Conservation (phyloP, 2,113 vertebrate genomes). For the Glareola pratincola region DNA sequence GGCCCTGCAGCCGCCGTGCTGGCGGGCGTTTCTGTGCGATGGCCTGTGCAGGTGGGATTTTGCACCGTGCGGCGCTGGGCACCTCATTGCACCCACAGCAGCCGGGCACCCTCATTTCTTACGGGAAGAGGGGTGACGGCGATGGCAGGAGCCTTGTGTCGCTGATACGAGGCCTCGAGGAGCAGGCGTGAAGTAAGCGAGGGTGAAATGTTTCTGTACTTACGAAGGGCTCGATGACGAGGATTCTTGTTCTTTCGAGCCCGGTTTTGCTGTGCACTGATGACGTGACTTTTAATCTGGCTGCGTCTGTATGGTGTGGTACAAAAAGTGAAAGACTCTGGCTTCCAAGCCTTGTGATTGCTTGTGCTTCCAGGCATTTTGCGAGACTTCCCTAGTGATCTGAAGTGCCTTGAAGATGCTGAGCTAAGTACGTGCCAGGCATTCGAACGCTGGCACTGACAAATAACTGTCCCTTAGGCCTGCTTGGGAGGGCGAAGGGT, state of each 20-base stretch:
- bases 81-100: background rate
- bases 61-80: background rate
- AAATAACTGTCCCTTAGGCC: background rate
- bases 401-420: background rate
- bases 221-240: rapidly evolving
- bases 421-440: background rate
- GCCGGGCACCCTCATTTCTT: background rate
- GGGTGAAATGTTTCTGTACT: background rate
- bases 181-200: too few relatives aligned
- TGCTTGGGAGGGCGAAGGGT: background rate
- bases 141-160: background rate
- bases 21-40: too few relatives aligned
- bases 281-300: background rate
- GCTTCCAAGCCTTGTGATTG: background rate
- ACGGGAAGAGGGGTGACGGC: background rate
- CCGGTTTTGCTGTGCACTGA: background rate
- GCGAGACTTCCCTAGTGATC: background rate
- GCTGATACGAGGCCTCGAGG: background rate
- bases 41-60: background rate
- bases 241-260: too few relatives aligned
- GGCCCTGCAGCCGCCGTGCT: background rate
- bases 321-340: background rate
- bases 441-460: background rate
- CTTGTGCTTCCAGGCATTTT: background rate
- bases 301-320: rapidly evolving